Conservation (phyloP, 2,888 invertebrate species). For the Lathronympha strigana region DNA sequence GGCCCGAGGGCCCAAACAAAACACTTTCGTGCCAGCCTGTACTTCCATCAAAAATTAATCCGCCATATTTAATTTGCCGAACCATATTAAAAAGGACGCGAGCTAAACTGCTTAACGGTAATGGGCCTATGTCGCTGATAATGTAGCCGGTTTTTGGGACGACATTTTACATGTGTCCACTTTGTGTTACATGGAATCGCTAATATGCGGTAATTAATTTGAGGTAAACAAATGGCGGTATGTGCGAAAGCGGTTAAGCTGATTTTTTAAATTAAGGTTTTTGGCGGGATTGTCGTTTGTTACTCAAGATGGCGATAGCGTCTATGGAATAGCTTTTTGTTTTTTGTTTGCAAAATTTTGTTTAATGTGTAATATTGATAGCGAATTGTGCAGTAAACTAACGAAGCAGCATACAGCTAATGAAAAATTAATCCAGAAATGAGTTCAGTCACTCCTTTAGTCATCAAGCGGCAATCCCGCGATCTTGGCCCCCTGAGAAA, state of each 20-base stretch:
- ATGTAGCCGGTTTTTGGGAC: slow-evolving; percentile 48
- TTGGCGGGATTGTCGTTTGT: neutral
- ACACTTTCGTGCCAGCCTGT: slow-evolving; percentile 31
- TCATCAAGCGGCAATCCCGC: no score
- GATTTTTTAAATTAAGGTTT: neutral
- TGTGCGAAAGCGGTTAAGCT: neutral
- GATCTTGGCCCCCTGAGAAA: no score
- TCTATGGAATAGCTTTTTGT: no score
- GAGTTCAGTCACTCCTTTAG: no score
- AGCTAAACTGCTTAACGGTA: slow-evolving; percentile 55
- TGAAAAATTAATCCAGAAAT: no score
- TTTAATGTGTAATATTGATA: no score
- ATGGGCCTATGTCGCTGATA: slow-evolving; percentile 49
- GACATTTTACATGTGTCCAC: neutral
- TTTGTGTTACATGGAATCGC: slow-evolving; percentile 1
- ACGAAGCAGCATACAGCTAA: no score
- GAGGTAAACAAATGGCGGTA: neutral
- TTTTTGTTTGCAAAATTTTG: no score
- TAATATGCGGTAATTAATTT: slow-evolving; percentile 12
- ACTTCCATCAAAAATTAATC: slow-evolving; percentile 48
- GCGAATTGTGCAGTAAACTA: no score
- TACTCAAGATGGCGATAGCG: no score
- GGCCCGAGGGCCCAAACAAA: slow-evolving; percentile 26
- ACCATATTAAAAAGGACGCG: slow-evolving; percentile 49
- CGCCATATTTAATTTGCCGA: slow-evolving; percentile 54